Base-by-base conservation (phyloP, 2,888 invertebrate species). In the Periphyllus acericola region DNA sequence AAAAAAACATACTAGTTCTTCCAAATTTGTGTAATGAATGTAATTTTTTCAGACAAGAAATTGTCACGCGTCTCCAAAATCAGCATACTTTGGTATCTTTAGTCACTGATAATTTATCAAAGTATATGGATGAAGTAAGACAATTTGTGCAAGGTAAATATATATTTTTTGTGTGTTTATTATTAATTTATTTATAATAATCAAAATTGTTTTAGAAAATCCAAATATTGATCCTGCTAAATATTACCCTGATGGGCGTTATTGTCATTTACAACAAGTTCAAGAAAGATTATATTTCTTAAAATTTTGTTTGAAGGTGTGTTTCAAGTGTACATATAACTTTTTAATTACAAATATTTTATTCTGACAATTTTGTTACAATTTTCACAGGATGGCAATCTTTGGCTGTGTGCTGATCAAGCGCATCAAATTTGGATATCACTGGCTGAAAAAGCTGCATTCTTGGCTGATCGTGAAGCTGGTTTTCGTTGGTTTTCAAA, bases 401-500 rank as follows among this genome's bases (percentile, higher is more conserved):
- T 99, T 89, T 99, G 98, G 98, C 93, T 99, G 90, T 98, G 98
- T 92, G 97, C 98, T 76, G 97, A 98, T 92, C 98, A 99, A 93
- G 98, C 98, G 14, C 97, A 97, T 92, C 96, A 97, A 93, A 97
- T 99, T 90, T 99, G 99, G 99, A 95, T 97, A 90, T 98, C 98
- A 92, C 93, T 99, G 89, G 98, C 98, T 3, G 98, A 98, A 91
- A 95, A 95, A 91, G 98, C 98, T 21, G 97, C 98, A 21, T 98
- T 98, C 92, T 93, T 95, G 25, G 95, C 96, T 1, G 99, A 99
- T 92, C 94, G 98, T 71, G 99, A 99, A 92, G 97, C 98, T 60
- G 98, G 99, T 92, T 99, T 99, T 92, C 96, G 97, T 91, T 99
- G 99, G 99, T 99, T 98, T 93, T 97, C 98, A 71, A 98, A 98